Percentiles rank a stretch among this genome's conserved stretches.
phyloP scores from a whole-genome alignment of 2,113 vertebrate species.

The Lipotes vexillifer region DNA sequence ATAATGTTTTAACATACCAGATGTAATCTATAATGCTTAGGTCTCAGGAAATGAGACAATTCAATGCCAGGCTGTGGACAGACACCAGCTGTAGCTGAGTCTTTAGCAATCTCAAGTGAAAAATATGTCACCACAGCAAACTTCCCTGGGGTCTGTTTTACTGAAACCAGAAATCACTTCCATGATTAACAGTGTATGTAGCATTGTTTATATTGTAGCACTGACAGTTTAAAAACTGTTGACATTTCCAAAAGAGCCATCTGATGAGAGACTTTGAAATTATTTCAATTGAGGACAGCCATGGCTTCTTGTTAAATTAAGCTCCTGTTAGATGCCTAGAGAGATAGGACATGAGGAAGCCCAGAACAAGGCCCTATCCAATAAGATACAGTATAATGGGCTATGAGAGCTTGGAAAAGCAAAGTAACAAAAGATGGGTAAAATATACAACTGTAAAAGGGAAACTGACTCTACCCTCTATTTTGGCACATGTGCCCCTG shows the following conservation, averaged over 20 bases:
- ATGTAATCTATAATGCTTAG: neutral
- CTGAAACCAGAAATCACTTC: neutral
- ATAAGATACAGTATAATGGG: neutral
- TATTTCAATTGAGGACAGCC: neutral
- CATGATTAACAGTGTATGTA: neutral
- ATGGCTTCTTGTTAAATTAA: neutral
- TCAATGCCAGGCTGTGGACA: neutral
- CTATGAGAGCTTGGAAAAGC: neutral
- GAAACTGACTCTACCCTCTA: neutral
- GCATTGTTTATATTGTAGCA: neutral
- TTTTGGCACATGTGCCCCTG: neutral
- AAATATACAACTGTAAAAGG: neutral
- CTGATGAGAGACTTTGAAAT: constrained; percentile 29
- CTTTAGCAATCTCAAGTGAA: neutral
- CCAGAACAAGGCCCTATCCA: neutral
- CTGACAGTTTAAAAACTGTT: neutral
- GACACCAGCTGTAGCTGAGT: neutral
- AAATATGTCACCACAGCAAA: neutral
- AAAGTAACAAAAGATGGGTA: neutral
- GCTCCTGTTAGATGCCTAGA: neutral
- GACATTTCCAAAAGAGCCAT: constrained; percentile 16
- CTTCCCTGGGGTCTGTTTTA: constrained; percentile 16
- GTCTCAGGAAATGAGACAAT: neutral
- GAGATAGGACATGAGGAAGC: neutral
- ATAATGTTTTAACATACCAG: neutral